These are phyloP conservation scores for Atta colombica DNA, from an alignment of 1,140 invertebrate species.

Conservation along the genomic window DNA sequence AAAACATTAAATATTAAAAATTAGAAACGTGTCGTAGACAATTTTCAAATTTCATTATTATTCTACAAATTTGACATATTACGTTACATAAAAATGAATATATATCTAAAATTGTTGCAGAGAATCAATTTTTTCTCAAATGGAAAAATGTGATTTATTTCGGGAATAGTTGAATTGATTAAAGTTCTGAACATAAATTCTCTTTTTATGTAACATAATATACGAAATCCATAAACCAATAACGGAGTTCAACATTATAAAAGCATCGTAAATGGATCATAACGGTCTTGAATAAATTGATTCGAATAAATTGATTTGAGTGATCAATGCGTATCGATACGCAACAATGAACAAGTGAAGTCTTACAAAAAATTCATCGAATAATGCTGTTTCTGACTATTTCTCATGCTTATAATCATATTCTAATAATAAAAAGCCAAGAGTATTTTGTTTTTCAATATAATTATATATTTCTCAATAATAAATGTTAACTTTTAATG, in stretches of 20 bases:
- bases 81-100: not conserved
- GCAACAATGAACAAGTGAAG: slow-evolving; percentile 35
- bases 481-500: not conserved
- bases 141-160: not conserved
- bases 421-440: not conserved
- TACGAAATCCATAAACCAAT: slow-evolving; percentile 5
- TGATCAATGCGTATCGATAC: slow-evolving; percentile 41
- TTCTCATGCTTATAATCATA: slow-evolving; percentile 33
- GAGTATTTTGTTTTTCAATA: not conserved
- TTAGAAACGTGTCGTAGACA: not conserved
- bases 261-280: slow-evolving; percentile 20
- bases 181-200: not conserved
- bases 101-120: not conserved
- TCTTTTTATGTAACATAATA: not conserved
- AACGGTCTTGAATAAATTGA: slow-evolving; percentile 21
- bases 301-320: slow-evolving; percentile 34
- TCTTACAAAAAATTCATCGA: slow-evolving; percentile 18
- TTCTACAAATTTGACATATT: slow-evolving; percentile 3
- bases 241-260: not conserved
- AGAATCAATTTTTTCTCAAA: not conserved
- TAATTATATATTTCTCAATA: not conserved
- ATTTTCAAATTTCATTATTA: not conserved
- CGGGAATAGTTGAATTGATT: not conserved
- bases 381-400: not conserved
- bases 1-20: not conserved